Base-by-base conservation (phyloP, 2,888 invertebrate species). In the Eugnorisma glareosa region DNA sequence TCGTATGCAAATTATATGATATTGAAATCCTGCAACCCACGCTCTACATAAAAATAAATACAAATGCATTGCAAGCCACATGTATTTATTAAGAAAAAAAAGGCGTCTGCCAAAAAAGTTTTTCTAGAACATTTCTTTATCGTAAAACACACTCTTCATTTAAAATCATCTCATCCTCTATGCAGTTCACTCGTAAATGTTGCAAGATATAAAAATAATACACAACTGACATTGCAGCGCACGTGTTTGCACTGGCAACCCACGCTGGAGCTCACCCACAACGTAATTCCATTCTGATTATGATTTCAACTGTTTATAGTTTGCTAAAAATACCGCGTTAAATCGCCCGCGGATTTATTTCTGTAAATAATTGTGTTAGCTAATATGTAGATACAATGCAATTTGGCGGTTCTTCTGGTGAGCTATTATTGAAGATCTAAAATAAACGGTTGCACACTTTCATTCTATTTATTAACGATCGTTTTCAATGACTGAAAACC, bases 211-310 rank as follows among this genome's bases (percentile, higher is more conserved):
- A 88, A 79, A 86, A 86, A 85, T 75, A 79, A 71, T 85, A 81
- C 77, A 83, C 35, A 68, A 81, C 69, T 86, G 86, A 83, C 81
- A 86, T 88, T 86, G 88, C 86, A 83, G 11, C 13, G 72, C 84
- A 87, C 82, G 80, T 86, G 88, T 84, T 86, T 81, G 61, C 31
- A 63, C 69, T 73, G 71, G 67, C 81, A 75, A 71, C 86, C 86
- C 77, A 87, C 86, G 76, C 79, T 61, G 43, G 21, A 63, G 67
- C 69, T 73, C 84, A 75, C 82, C 76, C 77, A 84, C 86, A 61
- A 81, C 85, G 54, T 84, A 69, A 79, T 79, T 77, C 54, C 54
- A 63, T 45, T 40, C 66, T 75, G 80, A 86, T 80, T 82, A 80
- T 80, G 76, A 84, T 77, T 80, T 84, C 75, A 48, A 75, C 10